Evolutionary conservation across 2,113 vertebrate genomes (phyloP), one percentile per base, ranked within the genome.

Genomic region (Pteropus alecto): DNA sequence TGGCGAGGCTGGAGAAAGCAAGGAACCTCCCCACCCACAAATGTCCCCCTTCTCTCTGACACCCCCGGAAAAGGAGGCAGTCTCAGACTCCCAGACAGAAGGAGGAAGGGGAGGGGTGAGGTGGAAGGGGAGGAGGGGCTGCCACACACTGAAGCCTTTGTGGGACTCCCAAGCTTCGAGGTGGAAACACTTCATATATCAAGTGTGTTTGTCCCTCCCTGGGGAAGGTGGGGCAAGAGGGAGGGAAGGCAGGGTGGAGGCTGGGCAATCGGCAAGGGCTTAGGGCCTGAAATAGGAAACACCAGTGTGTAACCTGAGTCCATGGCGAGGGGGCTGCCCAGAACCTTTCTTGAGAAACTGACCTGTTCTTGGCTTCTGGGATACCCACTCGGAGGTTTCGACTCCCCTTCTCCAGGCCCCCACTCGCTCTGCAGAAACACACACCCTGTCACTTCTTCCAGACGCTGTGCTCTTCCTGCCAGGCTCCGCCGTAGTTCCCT

Each of bases 131-230:
- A 70, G 94, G 88, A 96, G 73, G 95, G 83, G 74, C 93, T 1
- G 7, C 63, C 90, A 95, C 87, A 98, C 97, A 97, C 97, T 96
- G 97, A 90, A 97, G 92, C 70, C 93, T 96, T 97, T 97, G 97
- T 97, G 96, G 96, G 97, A 96, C 96, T 94, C 90, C 97, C 97
- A 96, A 97, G 96, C 86, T 71, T 87, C 43, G 94, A 78, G 90
- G 96, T 96, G 87, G 96, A 97, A 97, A 97, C 97, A 97, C 97
- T 97, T 96, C 97, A 93, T 97, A 96, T 96, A 97, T 98, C 97
- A 97, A 98, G 87, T 83, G 94, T 93, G 90, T 92, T 92, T 97
- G 97, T 96, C 96, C 88, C 78, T 98, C 96, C 85, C 95, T 63
- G 54, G 96, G 95, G 96, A 96, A 97, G 93, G 48, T 43, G 56